Conservation (phyloP, 2,797 vertebrate species). For the Threskiornis aethiopicus region DNA sequence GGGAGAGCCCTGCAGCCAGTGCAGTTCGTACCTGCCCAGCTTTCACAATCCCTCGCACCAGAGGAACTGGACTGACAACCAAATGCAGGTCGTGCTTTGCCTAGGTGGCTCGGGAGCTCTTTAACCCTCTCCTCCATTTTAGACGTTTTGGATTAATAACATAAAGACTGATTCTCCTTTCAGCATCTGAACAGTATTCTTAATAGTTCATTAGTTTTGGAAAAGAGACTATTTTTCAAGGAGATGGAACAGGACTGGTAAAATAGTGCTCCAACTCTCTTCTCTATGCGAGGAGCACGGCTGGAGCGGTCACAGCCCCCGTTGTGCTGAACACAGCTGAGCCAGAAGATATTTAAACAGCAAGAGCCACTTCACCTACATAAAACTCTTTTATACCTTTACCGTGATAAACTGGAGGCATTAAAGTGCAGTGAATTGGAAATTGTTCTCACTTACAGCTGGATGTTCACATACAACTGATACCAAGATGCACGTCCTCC, state of each 20-base stretch:
- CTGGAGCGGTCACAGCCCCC: not conserved
- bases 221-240: not conserved
- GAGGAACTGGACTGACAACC: conserved; percentile 23
- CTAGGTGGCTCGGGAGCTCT: not conserved
- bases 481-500: not conserved
- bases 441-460: conserved; percentile 51
- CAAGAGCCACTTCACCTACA: conserved; percentile 50
- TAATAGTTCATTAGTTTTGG: not conserved
- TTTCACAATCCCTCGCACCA: conserved; percentile 33
- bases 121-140: conserved; percentile 13
- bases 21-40: not conserved
- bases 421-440: conserved; percentile 56
- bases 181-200: not conserved
- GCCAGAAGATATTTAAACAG: conserved; percentile 35
- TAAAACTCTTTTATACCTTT: conserved; percentile 58
- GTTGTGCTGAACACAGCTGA: not conserved
- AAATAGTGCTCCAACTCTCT: not conserved
- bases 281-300: not conserved
- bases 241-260: not conserved
- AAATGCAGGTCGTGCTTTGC: not conserved
- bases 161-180: not conserved
- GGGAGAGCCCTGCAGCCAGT: not conserved
- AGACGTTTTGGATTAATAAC: not conserved
- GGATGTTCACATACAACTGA: conserved; percentile 11
- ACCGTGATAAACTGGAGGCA: conserved; percentile 55